phyloP scores from a whole-genome alignment of 2,113 vertebrate genomes.

The Microcebus jonahi region DNA sequence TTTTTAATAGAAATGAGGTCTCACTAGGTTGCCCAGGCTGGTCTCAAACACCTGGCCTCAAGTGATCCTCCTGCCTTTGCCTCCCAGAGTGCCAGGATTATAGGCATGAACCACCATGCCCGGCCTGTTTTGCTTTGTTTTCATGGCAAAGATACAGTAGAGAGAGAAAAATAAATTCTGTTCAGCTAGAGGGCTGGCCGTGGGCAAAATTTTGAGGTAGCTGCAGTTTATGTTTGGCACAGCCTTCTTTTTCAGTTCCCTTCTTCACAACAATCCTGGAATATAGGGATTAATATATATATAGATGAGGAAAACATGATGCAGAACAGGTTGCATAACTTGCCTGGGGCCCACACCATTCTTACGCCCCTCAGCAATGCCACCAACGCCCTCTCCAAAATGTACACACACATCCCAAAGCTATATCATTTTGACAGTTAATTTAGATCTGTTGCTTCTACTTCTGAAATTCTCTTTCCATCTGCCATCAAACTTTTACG shows the following conservation, averaged over 20 bases:
- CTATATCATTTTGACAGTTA: not conserved
- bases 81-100: too few relatives aligned
- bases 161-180: not conserved
- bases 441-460: not conserved
- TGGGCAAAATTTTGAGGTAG: not conserved
- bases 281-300: not conserved
- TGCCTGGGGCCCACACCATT: not conserved
- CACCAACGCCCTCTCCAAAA: not conserved
- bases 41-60: too few relatives aligned
- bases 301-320: not conserved
- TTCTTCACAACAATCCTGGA: not conserved
- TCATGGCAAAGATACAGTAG: not conserved
- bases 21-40: too few relatives aligned
- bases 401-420: not conserved
- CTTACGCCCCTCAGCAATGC: not conserved
- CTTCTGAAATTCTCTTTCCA: conserved; percentile 14
- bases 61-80: too few relatives aligned
- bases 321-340: not conserved
- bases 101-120: too few relatives aligned
- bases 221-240: not conserved
- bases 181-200: not conserved
- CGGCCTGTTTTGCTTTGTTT: not conserved
- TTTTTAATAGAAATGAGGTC: too few relatives aligned
- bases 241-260: not conserved
- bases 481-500: not conserved